Percentiles rank a stretch among this genome's conserved stretches.
Evolutionary conservation across 2,113 vertebrate genomes (phyloP).

Genomic region (Crotalus tigris): DNA sequence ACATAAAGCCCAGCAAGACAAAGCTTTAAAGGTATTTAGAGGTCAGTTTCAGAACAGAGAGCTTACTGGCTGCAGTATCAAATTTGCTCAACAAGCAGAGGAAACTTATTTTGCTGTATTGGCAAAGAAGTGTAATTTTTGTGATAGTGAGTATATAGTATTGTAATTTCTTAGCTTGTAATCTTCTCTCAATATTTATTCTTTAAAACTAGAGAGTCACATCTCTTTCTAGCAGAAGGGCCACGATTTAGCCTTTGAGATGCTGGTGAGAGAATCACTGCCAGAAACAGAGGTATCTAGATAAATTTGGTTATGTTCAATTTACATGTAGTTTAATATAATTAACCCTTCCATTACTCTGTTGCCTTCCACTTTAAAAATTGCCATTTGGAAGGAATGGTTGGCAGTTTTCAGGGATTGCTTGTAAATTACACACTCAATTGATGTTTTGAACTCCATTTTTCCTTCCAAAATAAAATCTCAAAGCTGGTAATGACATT

Average conservation of each 20-base stretch:
- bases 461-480: background rate
- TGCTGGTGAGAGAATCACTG: background rate
- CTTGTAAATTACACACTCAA: background rate
- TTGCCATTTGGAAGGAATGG: background rate
- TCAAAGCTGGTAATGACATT: background rate
- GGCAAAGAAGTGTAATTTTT: background rate
- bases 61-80: background rate
- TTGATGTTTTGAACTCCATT: background rate
- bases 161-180: background rate
- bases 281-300: background rate
- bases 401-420: background rate
- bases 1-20: background rate
- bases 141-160: background rate
- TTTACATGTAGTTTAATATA: background rate
- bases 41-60: background rate
- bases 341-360: background rate
- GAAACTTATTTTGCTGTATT: background rate
- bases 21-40: background rate
- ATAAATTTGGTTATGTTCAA: background rate
- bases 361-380: background rate
- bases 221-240: background rate
- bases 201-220: background rate
- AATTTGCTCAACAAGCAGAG: background rate
- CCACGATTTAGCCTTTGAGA: background rate
- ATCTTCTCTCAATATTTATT: background rate